A percentile compares a stretch with the other conserved stretches of the same genome.
Conservation (phyloP, 2,888 invertebrate genomes). For the Nephrotoma appendiculata region DNA sequence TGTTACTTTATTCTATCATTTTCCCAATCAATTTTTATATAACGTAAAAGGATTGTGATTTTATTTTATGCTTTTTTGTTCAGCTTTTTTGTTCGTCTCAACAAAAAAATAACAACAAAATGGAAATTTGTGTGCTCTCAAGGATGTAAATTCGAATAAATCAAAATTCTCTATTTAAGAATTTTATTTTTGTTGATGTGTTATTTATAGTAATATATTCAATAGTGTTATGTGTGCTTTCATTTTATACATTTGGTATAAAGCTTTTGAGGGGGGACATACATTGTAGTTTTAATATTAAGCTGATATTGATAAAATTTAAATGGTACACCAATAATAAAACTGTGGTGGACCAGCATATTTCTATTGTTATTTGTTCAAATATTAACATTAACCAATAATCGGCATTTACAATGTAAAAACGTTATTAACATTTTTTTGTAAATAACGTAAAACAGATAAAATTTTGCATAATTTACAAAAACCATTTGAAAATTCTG, state of each 20-base stretch:
- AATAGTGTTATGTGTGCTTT: neutral
- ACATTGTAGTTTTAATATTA: neutral
- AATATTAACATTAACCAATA: neutral
- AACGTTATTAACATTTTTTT: no score
- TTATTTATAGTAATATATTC: neutral
- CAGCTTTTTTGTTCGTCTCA: neutral
- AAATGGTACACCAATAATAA: no score
- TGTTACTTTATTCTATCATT: neutral
- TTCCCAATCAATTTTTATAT: neutral
- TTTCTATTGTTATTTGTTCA: neutral
- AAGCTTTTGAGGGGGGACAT: neutral
- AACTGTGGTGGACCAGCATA: neutral
- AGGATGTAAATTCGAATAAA: neutral
- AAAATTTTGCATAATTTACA: no score
- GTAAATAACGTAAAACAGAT: no score
- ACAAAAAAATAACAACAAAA: neutral
- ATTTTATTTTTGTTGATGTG: neutral
- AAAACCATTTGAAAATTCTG: no score
- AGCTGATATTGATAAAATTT: neutral
- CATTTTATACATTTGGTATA: neutral
- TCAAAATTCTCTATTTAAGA: neutral
- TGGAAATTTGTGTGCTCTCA: neutral
- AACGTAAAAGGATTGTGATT: neutral
- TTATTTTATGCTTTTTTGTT: neutral
- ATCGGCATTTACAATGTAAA: no score